Evolutionary conservation across 2,113 vertebrate genomes (phyloP).

Genomic region (Proteles cristata): DNA sequence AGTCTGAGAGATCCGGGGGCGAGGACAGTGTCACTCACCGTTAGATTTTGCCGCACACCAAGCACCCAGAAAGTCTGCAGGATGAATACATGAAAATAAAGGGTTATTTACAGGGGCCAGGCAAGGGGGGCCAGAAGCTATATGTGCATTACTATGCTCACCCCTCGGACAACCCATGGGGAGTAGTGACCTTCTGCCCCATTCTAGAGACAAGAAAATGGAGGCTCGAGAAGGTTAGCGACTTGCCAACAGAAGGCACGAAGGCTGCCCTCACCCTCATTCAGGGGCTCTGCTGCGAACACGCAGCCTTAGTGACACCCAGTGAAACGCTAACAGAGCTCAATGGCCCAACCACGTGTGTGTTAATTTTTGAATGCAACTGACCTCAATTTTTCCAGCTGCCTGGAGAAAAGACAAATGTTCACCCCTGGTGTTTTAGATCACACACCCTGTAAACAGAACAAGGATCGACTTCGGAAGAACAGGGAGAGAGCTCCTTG

Average conservation of each 20-base stretch:
- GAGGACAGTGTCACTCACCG: background rate
- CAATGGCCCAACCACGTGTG: background rate
- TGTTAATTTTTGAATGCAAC: background rate
- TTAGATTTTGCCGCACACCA: background rate
- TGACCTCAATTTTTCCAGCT: background rate
- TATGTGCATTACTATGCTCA: background rate
- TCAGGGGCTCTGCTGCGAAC: too few species aligned
- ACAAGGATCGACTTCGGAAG: background rate
- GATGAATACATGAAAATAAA: background rate
- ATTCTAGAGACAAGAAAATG: background rate
- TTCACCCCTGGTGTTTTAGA: background rate
- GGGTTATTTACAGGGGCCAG: background rate
- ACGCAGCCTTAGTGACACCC: background rate
- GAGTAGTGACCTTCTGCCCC: background rate
- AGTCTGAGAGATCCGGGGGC: background rate
- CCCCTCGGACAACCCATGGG: background rate
- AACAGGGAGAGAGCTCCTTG: background rate
- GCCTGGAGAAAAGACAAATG: background rate
- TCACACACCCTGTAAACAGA: background rate
- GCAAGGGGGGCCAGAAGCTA: background rate
- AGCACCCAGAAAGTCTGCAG: background rate
- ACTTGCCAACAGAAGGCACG: too few species aligned
- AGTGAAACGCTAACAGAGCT: background rate
- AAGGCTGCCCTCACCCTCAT: fast-evolving
- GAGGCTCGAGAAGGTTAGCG: background rate